Evolutionary conservation across 2,797 vertebrate species (phyloP), one percentile per base, ranked within the genome.

Genomic region (Hafferia zeledoni): DNA sequence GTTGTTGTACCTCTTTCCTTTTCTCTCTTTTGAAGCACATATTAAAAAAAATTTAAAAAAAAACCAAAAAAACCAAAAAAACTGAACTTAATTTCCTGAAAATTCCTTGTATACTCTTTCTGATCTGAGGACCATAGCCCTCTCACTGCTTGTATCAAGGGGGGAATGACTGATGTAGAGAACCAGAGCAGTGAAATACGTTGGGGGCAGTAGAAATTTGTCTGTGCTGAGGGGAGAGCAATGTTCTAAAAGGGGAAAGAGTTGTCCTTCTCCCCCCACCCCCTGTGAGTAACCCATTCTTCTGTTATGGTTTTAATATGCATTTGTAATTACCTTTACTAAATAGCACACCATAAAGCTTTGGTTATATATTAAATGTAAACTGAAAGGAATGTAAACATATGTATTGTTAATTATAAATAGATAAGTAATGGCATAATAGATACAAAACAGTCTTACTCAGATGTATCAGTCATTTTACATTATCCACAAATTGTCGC

Each of bases 351-450:
- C 98, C 98, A 98, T 98, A 98, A 98, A 98, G 98, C 98, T 99
- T 99, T 98, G 98, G 98, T 99, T 99, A 98, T 98, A 98, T 99
- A 99, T 98, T 98, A 98, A 98, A 98, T 99, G 98, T 99, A 99
- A 98, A 99, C 99, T 98, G 98, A 99, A 99, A 99, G 98, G 99
- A 99, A 99, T 99, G 99, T 99, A 99, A 99, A 99, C 99, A 98
- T 98, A 99, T 99, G 99, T 99, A 99, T 98, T 99, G 99, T 99
- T 99, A 98, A 98, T 98, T 99, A 99, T 99, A 99, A 99, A 99
- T 99, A 99, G 99, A 98, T 98, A 98, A 98, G 98, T 97, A 98
- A 98, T 96, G 98, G 95, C 97, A 95, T 98, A 97, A 97, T 98
- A 98, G 98, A 97, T 97, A 96, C 95, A 97, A 98, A 95, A 97